phyloP scores from a whole-genome alignment of 1,140 invertebrate species.

The Harlomillsia oculata region DNA sequence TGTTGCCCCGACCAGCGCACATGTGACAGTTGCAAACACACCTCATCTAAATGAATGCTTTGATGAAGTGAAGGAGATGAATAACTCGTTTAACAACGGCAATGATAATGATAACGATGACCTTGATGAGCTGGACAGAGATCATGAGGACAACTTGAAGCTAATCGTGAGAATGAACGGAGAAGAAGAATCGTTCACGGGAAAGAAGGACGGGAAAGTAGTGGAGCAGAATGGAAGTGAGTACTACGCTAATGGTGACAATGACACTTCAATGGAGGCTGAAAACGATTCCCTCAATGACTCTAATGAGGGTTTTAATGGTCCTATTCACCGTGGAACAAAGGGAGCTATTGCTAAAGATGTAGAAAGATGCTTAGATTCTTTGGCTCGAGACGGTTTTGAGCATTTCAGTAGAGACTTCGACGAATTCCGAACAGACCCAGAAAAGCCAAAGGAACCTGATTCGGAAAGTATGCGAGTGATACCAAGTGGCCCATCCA shows the following conservation, averaged over 20 bases:
- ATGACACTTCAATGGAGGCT: too few relatives aligned
- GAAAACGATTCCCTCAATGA: too few relatives aligned
- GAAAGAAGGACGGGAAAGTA: background rate
- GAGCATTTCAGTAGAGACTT: constrained; percentile 17
- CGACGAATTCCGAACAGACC: constrained; percentile 28
- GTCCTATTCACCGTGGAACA: too few relatives aligned
- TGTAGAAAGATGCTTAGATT: too few relatives aligned
- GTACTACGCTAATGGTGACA: too few relatives aligned
- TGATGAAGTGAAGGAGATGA: background rate
- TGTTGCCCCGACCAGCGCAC: constrained; percentile 27
- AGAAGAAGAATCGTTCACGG: background rate
- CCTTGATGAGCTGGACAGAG: background rate
- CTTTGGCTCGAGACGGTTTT: too few relatives aligned
- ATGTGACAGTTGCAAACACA: background rate
- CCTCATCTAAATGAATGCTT: background rate
- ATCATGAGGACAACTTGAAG: too few relatives aligned
- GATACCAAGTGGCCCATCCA: constrained; percentile 33
- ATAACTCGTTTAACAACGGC: background rate
- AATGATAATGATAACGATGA: background rate
- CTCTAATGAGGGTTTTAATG: too few relatives aligned
- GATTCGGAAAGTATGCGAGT: constrained; percentile 33
- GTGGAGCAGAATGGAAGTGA: background rate
- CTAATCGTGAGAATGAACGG: too few relatives aligned
- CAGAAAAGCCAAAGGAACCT: constrained; percentile 31
- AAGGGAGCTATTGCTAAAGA: too few relatives aligned